phyloP scores from a whole-genome alignment of 2,888 invertebrate species.

The Morinoia aosen region DNA sequence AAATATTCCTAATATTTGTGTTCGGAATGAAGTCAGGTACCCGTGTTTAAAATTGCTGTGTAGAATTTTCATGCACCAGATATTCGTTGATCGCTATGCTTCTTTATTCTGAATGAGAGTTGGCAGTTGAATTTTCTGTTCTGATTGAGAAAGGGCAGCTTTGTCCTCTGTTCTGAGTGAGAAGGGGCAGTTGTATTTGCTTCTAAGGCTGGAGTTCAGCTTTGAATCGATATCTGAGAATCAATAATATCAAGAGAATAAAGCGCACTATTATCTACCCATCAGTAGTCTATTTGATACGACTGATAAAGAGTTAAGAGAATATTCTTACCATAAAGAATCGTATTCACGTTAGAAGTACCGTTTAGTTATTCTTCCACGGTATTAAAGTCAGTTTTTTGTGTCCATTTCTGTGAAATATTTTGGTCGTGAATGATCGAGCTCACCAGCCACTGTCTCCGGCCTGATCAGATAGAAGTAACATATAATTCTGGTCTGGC shows the following conservation, averaged over 20 bases:
- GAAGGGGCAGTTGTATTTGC: background rate
- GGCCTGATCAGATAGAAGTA: background rate
- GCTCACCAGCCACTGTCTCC: background rate
- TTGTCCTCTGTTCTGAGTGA: background rate
- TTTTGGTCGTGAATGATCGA: background rate
- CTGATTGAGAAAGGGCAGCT: background rate
- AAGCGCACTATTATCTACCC: background rate
- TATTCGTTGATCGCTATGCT: background rate
- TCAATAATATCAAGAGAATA: background rate
- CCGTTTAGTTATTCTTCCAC: background rate
- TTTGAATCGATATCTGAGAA: background rate
- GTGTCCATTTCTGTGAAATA: background rate
- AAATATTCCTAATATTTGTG: background rate
- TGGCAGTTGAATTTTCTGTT: background rate
- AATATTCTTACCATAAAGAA: background rate
- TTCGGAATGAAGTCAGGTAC: background rate
- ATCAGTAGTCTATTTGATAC: background rate
- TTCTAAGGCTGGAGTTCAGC: background rate
- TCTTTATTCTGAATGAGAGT: background rate
- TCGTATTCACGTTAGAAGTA: background rate
- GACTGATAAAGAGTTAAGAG: background rate
- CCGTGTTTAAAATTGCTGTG: background rate
- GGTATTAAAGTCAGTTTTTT: background rate
- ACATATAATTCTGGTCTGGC: background rate
- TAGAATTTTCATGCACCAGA: background rate